Base-by-base conservation (phyloP, 1,140 invertebrate genomes). In the Drosophila ficusphila region DNA sequence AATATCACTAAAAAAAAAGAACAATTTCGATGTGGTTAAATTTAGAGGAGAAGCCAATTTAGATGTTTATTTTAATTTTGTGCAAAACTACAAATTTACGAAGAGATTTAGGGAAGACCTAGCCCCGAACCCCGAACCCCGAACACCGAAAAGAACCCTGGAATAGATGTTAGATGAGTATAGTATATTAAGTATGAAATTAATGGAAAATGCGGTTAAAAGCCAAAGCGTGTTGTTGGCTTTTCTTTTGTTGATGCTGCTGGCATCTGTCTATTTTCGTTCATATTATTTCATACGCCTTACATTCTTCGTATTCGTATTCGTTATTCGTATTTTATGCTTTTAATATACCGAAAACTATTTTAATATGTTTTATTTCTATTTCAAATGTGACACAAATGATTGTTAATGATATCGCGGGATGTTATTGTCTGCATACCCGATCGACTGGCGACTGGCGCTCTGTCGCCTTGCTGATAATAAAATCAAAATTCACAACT, bases 321-420 rank as follows among this genome's bases (percentile, higher is more conserved):
- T n/a, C n/a, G n/a, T n/a, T n/a, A n/a, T n/a, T n/a, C n/a, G n/a
- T n/a, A n/a, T 21, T 29, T 42, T 42, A 31, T 41, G 53, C 18
- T 58, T 61, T 77, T 68, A 61, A 56, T 81, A 57, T 52, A 27
- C 67, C 47, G 23, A 51, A 61, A 86, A 81, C 81, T 86, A 81
- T 86, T 86, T 88, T 88, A 86, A 86, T 82, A 82, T 88, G 82
- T 75, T 78, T 70, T 82, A 82, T 86, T 86, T 86, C 61, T 88
- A 67, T 67, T 88, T 77, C 19, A 36, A 82, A 79, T 77, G 64
- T 86, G 82, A 82, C 83, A 88, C 76, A 71, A 82, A 88, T 86
- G 72, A 86, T 86, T 67, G 74, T 82, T 86, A 88, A 86, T 76
- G 73, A 86, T 86, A 88, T 88, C 56, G 77, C 47, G 33, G 34